These are phyloP conservation scores for Danio tinwini DNA, from an alignment of 2,797 vertebrate genomes.

Conservation along the genomic window DNA sequence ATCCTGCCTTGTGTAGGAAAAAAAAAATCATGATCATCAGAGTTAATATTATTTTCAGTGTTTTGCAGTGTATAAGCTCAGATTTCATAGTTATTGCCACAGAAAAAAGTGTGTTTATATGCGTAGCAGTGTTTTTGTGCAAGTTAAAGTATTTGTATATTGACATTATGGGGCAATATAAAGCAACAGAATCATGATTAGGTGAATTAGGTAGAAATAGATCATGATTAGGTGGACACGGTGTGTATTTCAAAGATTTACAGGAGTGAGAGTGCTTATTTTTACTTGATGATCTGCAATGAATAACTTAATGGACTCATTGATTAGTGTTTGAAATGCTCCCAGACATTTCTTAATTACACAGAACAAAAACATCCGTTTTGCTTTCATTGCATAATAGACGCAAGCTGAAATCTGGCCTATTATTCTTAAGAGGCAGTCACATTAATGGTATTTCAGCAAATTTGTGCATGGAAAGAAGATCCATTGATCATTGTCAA, in stretches of 20 bases:
- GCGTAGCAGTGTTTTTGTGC: slow-evolving; percentile 20
- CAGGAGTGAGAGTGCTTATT: neutral
- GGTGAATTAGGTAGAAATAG: no score
- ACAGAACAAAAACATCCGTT: slow-evolving; percentile 12
- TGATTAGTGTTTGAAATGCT: slow-evolving; percentile 17
- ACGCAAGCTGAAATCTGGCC: neutral
- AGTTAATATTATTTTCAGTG: slow-evolving; percentile 40
- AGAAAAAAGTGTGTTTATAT: slow-evolving; percentile 15
- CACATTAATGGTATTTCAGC: neutral
- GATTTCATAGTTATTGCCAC: slow-evolving; percentile 29
- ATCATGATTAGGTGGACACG: neutral
- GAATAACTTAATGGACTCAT: slow-evolving; percentile 19
- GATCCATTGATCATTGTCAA: neutral
- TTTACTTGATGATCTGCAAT: slow-evolving; percentile 8
- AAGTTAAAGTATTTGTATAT: neutral
- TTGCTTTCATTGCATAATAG: neutral
- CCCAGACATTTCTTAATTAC: slow-evolving; percentile 7
- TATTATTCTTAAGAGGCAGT: neutral
- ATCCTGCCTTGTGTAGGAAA: neutral
- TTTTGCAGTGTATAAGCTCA: slow-evolving; percentile 39
- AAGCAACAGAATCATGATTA: no score
- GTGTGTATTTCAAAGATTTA: neutral
- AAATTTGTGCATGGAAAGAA: neutral
- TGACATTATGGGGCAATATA: no score
- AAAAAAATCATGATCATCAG: slow-evolving; percentile 38